Evolutionary conservation across 2,797 vertebrate species (phyloP), one percentile per base, ranked within the genome.

Genomic region (Diceros bicornis): DNA sequence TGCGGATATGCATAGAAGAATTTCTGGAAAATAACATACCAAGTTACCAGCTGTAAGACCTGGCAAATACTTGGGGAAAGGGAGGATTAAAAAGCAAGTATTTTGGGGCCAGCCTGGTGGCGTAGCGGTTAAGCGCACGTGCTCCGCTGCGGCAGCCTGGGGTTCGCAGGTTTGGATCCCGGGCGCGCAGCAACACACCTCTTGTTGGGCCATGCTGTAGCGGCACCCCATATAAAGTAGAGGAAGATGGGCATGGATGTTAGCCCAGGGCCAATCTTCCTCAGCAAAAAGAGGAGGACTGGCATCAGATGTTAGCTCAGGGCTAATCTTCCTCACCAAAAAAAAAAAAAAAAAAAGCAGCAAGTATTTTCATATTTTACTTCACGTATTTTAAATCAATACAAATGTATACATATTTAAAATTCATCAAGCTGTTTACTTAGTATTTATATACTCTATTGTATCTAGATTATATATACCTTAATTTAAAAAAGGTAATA

Each of bases 281-380:
- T 41, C 41, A 41, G 41, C 41, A 41, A 41, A 41, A 41, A 41
- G 37, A 37, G 37, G 37, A 37, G 37, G 37, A 37, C 37, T 37
- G 37, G 37, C 37, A 37, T 37, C 37, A 4, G 37, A 37, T 37
- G 37, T 37, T 37, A 37, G 37, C 37, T 37, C 37, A 37, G 37
- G 37, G 37, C 37, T 37, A 37, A 37, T 37, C 37, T 37, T 37
- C 37, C 37, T 37, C 37, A 37, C 37, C 37, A 41, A 41, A 41
- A 41, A 41, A 41, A 41, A 41, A 41, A 41, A 41, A 41, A 37
- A 37, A 34, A 68, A 88, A 92, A 92, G 86, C 57, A 92, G 86
- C 57, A 77, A 91, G 21, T 75, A 78, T 66, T 85, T 95, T 95
- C 61, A 91, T 34, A 72, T 71, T 96, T 94, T 85, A 62, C 37